Evolutionary conservation across 2,797 vertebrate genomes (phyloP), one percentile per base, ranked within the genome.

Genomic region (Etheostoma nigrum): DNA sequence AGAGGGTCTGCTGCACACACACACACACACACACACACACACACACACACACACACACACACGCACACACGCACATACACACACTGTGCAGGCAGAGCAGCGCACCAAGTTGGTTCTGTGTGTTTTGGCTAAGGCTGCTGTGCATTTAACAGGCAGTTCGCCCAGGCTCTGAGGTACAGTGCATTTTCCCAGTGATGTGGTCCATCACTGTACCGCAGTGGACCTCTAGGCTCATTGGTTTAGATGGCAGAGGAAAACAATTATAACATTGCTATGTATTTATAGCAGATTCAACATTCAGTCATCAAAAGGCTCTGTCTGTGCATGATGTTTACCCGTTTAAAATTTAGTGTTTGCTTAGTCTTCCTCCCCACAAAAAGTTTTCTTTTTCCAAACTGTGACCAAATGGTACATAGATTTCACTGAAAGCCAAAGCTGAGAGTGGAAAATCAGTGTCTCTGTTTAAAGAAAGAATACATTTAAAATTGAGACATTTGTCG

Each of bases 201-300:
- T 93, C 84, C 90, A 83, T 93, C 91, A 81, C 82, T 77, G 81
- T 67, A 85, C 90, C 90, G 81, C 91, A 87, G 78, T 88, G 87
- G 90, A 89, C 86, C 86, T 88, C 86, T 67, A 83, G 84, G 79
- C 90, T 92, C 89, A 88, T 89, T 90, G 90, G 91, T 90, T 90
- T 86, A 86, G 88, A 93, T 89, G 89, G 93, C 89, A 91, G 87
- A 90, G 89, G 89, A 92, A 94, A 93, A 92, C 92, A 92, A 94
- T 93, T 92, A 92, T 90, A 91, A 88, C 79, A 81, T 89, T 66
- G 90, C 86, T 14, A 81, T 81, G 86, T 94, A 93, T 94, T 94
- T 92, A 93, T 93, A 94, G 92, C 89, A 91, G 88, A 90, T 92
- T 93, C 91, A 93, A 93, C 88, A 93, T 89, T 90, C 76, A 85